Evolutionary conservation across 2,797 vertebrate genomes (phyloP).

Genomic region (Micrastur ruficollis): DNA sequence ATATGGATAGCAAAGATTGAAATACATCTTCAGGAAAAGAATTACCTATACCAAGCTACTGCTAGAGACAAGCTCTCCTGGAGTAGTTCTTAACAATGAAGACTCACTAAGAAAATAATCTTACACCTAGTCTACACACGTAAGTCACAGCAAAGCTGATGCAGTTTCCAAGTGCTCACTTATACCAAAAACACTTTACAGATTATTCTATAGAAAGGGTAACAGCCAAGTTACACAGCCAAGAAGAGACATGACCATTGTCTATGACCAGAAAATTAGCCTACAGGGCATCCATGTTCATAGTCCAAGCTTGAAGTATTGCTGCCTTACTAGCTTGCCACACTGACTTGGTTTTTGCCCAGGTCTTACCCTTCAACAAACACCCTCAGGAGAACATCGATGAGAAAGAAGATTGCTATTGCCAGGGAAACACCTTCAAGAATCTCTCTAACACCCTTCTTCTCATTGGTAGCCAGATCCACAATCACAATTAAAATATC

Average conservation of each 20-base stretch:
- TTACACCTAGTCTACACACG: background rate
- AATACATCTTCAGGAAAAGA: background rate
- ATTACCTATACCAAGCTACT: background rate
- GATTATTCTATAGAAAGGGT: background rate
- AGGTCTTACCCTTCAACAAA: conserved; percentile 88
- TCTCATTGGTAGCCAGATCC: conserved; percentile 73
- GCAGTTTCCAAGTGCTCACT: background rate
- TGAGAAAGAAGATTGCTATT: conserved; percentile 90
- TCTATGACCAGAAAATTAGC: background rate
- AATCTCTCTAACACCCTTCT: conserved; percentile 49
- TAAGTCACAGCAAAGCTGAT: background rate
- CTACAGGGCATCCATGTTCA: background rate
- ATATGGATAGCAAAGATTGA: background rate
- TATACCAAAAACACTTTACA: background rate
- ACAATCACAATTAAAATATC: conserved; percentile 84
- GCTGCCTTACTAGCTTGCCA: background rate
- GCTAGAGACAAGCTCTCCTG: background rate
- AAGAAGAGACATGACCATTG: background rate
- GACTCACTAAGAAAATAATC: background rate
- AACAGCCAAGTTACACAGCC: background rate
- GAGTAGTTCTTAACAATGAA: background rate
- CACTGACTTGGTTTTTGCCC: background rate
- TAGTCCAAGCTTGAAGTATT: background rate
- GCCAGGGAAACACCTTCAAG: conserved; percentile 80
- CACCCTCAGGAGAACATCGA: conserved; percentile 86